Conservation (phyloP, 2,797 vertebrate species). For the Oreortyx pictus region DNA sequence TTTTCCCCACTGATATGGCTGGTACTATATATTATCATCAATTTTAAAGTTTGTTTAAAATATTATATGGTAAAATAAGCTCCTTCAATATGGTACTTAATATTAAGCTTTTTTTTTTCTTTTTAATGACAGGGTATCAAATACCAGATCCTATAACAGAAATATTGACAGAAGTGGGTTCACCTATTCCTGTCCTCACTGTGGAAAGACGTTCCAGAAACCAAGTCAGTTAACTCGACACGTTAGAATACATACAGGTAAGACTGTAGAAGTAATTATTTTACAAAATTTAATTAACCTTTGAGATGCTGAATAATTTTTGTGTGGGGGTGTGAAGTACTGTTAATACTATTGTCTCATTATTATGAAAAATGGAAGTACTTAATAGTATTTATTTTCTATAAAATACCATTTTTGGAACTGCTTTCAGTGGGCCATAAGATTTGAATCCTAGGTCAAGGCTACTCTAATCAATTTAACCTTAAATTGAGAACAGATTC, state of each 20-base stretch:
- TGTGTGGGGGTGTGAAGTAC: not conserved
- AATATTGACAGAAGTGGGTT: conserved; percentile 96
- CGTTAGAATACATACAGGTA: conserved; percentile 97
- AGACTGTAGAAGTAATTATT: not conserved
- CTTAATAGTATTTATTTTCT: not conserved
- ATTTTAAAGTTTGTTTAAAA: not conserved
- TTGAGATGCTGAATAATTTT: not conserved
- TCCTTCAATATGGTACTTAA: not conserved
- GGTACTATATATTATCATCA: not conserved
- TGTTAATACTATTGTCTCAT: not conserved
- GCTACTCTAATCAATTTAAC: not conserved
- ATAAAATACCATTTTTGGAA: not conserved
- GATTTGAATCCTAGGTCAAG: not conserved
- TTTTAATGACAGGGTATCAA: conserved; percentile 81
- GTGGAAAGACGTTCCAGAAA: conserved; percentile 97
- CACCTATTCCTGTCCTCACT: conserved; percentile 95
- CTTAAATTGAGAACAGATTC: not conserved
- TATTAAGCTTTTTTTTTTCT: not conserved
- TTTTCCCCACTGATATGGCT: not conserved
- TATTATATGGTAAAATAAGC: not conserved
- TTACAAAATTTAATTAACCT: not conserved
- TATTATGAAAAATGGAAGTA: not conserved
- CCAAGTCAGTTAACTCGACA: conserved; percentile 97
- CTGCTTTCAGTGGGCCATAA: not conserved
- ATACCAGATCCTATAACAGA: conserved; percentile 94